These are phyloP conservation scores for Ectropis grisescens DNA, from an alignment of 1,140 invertebrate genomes.

Conservation along the genomic window DNA sequence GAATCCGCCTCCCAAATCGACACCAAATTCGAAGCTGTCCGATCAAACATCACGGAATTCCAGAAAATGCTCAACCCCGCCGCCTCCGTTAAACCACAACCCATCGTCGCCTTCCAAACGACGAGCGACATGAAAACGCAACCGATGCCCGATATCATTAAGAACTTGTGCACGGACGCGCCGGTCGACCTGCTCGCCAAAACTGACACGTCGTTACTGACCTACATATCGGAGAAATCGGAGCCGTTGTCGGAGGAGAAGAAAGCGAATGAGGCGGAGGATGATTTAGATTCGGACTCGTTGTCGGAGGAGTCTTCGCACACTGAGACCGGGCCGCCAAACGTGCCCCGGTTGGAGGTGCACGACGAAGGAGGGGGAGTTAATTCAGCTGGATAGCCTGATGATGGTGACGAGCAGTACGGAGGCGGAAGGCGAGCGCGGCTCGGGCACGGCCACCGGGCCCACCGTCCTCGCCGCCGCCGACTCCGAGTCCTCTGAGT, in stretches of 20 bases:
- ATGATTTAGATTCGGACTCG: slow-evolving; percentile 73
- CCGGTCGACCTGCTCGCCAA: slow-evolving; percentile 48
- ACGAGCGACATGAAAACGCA: slow-evolving; percentile 30
- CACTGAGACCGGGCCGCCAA: slow-evolving; percentile 33
- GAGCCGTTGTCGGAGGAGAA: slow-evolving; percentile 25
- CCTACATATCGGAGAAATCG: slow-evolving; percentile 23
- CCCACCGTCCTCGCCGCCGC: slow-evolving; percentile 30
- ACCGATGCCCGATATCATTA: slow-evolving; percentile 56
- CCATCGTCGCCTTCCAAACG: slow-evolving; percentile 43
- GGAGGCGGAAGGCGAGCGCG: slow-evolving; percentile 40
- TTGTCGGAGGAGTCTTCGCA: slow-evolving; percentile 55
- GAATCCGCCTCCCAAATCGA: slow-evolving; percentile 89
- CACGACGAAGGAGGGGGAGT: slow-evolving; percentile 76
- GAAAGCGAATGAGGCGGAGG: slow-evolving; percentile 68
- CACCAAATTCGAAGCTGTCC: slow-evolving; percentile 84
- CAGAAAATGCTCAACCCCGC: slow-evolving; percentile 89
- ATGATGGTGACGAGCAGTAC: slow-evolving; percentile 51
- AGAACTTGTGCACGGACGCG: slow-evolving; percentile 39
- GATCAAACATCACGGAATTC: slow-evolving; percentile 88
- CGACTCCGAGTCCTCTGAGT: slow-evolving; percentile 64
- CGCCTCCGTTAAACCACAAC: slow-evolving; percentile 31
- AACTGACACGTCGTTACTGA: slow-evolving; percentile 34
- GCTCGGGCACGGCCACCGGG: slow-evolving; percentile 24
- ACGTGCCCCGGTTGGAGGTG: slow-evolving; percentile 75
- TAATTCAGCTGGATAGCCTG: slow-evolving; percentile 73